Evolutionary conservation across 2,888 invertebrate species (phyloP).

Genomic region (Erebia ligea): DNA sequence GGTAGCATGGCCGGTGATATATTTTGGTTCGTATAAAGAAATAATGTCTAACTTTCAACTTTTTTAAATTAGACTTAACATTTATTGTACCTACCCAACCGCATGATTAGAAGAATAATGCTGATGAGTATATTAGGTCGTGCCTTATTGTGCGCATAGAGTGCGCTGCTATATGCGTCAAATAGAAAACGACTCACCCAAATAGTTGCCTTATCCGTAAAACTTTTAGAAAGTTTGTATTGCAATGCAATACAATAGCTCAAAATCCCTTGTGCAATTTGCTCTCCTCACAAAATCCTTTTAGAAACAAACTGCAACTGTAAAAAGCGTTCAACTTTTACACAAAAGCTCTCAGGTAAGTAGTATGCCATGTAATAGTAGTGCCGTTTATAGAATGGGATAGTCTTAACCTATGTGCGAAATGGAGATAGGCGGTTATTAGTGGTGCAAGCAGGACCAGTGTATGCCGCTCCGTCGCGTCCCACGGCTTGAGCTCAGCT

Average conservation of each 20-base stretch:
- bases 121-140: not conserved
- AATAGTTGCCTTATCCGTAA: constrained; percentile 15
- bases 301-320: constrained; percentile 70
- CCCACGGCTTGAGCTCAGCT: constrained; percentile 80
- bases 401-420: constrained; percentile 68
- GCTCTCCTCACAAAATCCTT: constrained; percentile 68
- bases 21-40: constrained; percentile 43
- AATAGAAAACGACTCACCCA: constrained; percentile 11
- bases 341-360: constrained; percentile 82
- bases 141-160: not conserved
- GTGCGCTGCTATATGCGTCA: not conserved
- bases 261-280: constrained; percentile 57
- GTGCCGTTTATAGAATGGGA: constrained; percentile 76
- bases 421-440: constrained; percentile 56
- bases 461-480: constrained; percentile 71
- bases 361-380: constrained; percentile 73
- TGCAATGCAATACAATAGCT: constrained; percentile 46
- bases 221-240: constrained; percentile 34
- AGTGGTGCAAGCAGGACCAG: constrained; percentile 65
- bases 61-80: too few species aligned
- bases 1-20: constrained; percentile 6
- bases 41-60: too few species aligned
- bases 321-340: constrained; percentile 80
- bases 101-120: not conserved
- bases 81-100: too few species aligned